A percentile compares a stretch with the other conserved stretches of the same genome.
Conservation (phyloP, 2,113 vertebrate genomes). For the Thalassarche chlororhynchos region DNA sequence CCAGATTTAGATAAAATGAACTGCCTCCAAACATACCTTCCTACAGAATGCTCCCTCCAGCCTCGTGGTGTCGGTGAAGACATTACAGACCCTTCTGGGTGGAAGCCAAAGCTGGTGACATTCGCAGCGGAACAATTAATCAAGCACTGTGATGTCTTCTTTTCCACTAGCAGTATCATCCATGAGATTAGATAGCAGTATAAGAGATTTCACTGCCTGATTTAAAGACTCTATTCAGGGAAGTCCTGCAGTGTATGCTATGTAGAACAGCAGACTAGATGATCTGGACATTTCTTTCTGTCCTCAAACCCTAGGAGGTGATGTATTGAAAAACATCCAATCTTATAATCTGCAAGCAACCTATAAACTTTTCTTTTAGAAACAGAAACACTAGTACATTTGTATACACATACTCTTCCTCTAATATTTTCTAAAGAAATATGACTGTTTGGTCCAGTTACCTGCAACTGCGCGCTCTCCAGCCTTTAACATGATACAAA, state of each 20-base stretch:
- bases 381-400: background rate
- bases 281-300: background rate
- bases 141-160: background rate
- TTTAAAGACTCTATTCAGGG: background rate
- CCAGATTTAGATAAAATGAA: background rate
- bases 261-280: background rate
- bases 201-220: background rate
- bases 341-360: background rate
- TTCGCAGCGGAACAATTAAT: background rate
- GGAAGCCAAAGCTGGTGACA: background rate
- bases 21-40: background rate
- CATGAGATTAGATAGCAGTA: background rate
- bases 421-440: background rate
- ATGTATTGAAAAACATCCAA: background rate
- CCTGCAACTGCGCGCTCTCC: background rate
- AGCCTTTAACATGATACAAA: background rate
- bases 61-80: accelerated
- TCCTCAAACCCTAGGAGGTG: background rate
- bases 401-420: background rate
- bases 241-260: background rate
- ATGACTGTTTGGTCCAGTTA: background rate
- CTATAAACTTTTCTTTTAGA: background rate
- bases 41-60: background rate
- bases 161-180: background rate
- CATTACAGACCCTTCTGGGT: background rate